A percentile compares a stretch with the other conserved stretches of the same genome.
Evolutionary conservation across 1,140 invertebrate genomes (phyloP).

Genomic region (Drosophila kanapiae): DNA sequence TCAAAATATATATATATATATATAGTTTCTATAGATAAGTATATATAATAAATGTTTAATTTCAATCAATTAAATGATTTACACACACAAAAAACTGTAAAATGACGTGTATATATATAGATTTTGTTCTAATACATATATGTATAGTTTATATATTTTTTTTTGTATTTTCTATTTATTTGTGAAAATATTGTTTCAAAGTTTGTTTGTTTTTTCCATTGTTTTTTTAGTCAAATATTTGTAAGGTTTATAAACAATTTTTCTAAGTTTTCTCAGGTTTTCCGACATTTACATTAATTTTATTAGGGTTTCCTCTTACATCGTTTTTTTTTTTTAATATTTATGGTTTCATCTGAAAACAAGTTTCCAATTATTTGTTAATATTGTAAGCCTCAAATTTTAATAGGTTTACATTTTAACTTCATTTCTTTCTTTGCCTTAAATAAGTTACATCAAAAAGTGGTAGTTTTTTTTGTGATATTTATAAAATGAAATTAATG

Average conservation of each 20-base stretch:
- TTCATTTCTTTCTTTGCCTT: slow-evolving; percentile 12
- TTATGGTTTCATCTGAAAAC: slow-evolving; percentile 46
- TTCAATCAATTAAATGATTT: slow-evolving; percentile 67
- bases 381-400: slow-evolving; percentile 60
- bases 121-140: slow-evolving; percentile 43
- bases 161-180: slow-evolving; percentile 31
- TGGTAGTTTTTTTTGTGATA: slow-evolving; percentile 24
- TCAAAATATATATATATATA: slow-evolving; percentile 56
- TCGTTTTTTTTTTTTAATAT: slow-evolving; percentile 20
- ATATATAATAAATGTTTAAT: slow-evolving; percentile 73
- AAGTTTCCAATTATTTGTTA: slow-evolving; percentile 49
- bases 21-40: slow-evolving; percentile 65
- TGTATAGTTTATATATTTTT: slow-evolving; percentile 29
- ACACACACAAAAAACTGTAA: slow-evolving; percentile 57
- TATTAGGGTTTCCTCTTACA: slow-evolving; percentile 12
- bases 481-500: slow-evolving; percentile 39
- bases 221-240: slow-evolving; percentile 29
- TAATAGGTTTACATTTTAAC: slow-evolving; percentile 41
- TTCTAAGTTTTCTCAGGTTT: slow-evolving; percentile 39
- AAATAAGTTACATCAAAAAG: slow-evolving; percentile 37
- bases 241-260: slow-evolving; percentile 64
- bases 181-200: slow-evolving; percentile 55
- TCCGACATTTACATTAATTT: slow-evolving; percentile 30
- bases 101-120: slow-evolving; percentile 34
- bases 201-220: slow-evolving; percentile 15